Conservation (phyloP, 2,113 vertebrate species). For the Protobothrops mucrosquamatus region DNA sequence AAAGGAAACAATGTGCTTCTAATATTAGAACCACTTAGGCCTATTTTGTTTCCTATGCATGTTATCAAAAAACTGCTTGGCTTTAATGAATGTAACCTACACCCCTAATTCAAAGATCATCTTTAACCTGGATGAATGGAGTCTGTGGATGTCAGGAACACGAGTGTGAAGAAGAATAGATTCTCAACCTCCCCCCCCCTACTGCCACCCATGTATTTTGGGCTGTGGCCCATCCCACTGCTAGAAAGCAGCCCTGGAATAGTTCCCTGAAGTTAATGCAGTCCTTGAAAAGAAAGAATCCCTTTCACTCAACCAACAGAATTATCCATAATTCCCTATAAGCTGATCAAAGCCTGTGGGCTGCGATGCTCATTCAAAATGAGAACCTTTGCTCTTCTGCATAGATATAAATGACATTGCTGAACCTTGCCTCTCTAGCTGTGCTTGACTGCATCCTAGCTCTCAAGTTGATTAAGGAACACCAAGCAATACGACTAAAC, state of each 20-base stretch:
- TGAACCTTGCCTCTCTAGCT: not conserved
- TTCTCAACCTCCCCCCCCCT: not conserved
- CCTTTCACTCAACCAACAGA: not conserved
- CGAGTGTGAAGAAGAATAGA: not conserved
- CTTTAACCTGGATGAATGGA: not conserved
- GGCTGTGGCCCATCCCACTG: not conserved
- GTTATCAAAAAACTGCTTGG: not conserved
- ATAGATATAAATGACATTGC: not conserved
- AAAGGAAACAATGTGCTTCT: not conserved
- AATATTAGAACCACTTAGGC: not conserved
- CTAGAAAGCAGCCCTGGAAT: not conserved
- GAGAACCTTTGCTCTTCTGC: not conserved
- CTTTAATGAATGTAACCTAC: not conserved
- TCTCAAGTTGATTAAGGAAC: conserved; percentile 4
- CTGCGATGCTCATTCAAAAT: not conserved
- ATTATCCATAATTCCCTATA: not conserved
- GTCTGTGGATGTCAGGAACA: not conserved
- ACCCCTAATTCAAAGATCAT: not conserved
- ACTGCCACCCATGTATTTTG: not conserved
- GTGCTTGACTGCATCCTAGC: conserved; percentile 1
- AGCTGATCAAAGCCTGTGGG: too few species aligned
- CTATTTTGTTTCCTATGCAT: not conserved
- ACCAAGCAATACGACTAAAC: not conserved
- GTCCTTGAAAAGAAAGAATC: not conserved
- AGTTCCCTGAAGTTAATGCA: not conserved